These are phyloP conservation scores for Trissoscelio sp. DNA, from an alignment of 2,888 invertebrate genomes.

Conservation along the genomic window DNA sequence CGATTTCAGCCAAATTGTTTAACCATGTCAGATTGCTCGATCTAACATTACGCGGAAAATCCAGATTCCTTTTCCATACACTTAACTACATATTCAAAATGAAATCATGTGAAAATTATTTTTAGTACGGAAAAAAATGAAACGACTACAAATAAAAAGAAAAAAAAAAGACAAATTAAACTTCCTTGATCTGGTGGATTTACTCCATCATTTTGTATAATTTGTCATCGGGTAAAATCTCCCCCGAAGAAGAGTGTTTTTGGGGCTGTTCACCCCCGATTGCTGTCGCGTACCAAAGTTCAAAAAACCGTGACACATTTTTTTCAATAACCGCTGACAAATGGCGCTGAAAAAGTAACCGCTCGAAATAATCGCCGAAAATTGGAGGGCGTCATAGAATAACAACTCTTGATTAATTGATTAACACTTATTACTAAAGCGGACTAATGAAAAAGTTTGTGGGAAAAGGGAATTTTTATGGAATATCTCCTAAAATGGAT, in stretches of 20 bases:
- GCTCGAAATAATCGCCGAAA: slow-evolving; percentile 19
- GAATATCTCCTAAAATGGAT: too few relatives aligned
- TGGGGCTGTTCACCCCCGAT: slow-evolving; percentile 7
- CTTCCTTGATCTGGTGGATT: neutral
- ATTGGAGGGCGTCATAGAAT: slow-evolving; percentile 34
- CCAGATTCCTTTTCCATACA: neutral
- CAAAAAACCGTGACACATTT: slow-evolving; percentile 12
- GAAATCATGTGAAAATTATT: too few relatives aligned
- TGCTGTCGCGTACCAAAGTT: neutral
- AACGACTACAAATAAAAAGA: too few relatives aligned
- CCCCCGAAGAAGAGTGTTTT: neutral
- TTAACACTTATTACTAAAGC: too few relatives aligned
- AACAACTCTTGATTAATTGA: too few relatives aligned
- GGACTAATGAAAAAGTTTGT: too few relatives aligned
- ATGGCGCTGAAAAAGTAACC: slow-evolving; percentile 15
- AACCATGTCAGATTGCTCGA: slow-evolving; percentile 19
- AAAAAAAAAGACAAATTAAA: too few relatives aligned
- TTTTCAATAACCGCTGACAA: slow-evolving; percentile 20
- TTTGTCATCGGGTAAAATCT: neutral
- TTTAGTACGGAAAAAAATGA: too few relatives aligned
- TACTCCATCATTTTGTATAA: neutral
- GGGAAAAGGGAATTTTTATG: too few relatives aligned
- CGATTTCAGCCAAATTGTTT: slow-evolving; percentile 23
- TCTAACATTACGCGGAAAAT: neutral
- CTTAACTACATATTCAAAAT: too few relatives aligned